These are phyloP conservation scores for Cetonia aurata DNA, from an alignment of 2,888 invertebrate species.

Conservation along the genomic window DNA sequence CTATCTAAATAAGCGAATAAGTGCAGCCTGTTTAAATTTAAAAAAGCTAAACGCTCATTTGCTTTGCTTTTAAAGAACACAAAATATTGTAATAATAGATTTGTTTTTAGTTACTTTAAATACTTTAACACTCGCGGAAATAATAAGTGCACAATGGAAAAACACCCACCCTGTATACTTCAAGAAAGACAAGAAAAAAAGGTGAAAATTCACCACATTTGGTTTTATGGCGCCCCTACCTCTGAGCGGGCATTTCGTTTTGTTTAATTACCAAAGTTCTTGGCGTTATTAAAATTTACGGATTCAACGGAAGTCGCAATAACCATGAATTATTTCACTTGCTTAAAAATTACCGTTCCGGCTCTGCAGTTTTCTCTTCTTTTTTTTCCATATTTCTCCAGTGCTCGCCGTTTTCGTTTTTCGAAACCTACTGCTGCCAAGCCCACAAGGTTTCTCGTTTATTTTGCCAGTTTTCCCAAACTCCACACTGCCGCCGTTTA, in stretches of 20 bases:
- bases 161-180: neutral
- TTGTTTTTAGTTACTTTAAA: no score
- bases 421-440: constrained; percentile 19
- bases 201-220: constrained; percentile 7
- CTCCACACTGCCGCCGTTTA: constrained; percentile 14
- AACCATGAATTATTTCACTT: constrained; percentile 37
- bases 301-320: constrained; percentile 37
- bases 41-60: no score
- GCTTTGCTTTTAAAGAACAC: no score
- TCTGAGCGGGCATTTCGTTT: constrained; percentile 16
- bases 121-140: no score
- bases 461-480: constrained; percentile 36
- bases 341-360: constrained; percentile 24
- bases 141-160: no score
- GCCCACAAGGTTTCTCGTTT: constrained; percentile 24
- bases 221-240: neutral
- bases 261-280: constrained; percentile 28
- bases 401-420: constrained; percentile 15
- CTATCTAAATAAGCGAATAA: no score
- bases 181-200: neutral
- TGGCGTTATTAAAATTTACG: constrained; percentile 34
- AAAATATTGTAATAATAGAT: no score
- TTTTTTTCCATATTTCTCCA: constrained; percentile 15
- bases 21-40: no score
- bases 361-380: constrained; percentile 10